Evolutionary conservation across 2,888 invertebrate species (phyloP).

Genomic region (Cheilosia urbana): DNA sequence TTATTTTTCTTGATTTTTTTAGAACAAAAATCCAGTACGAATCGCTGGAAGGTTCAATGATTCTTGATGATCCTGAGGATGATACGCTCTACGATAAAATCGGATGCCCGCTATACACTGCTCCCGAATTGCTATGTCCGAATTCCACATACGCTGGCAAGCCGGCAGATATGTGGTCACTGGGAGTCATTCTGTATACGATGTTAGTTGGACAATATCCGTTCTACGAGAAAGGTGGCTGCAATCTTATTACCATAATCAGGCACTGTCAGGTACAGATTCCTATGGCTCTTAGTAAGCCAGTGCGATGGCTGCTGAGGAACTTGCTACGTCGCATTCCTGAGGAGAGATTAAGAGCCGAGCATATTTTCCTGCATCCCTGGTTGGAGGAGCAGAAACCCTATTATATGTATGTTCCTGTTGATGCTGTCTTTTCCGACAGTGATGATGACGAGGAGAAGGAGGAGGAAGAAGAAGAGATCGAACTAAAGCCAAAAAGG

Average conservation of each 20-base stretch:
- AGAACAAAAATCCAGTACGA: conserved; percentile 83
- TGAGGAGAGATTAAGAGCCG: conserved; percentile 80
- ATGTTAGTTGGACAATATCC: conserved; percentile 83
- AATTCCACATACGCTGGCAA: conserved; percentile 82
- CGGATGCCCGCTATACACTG: conserved; percentile 83
- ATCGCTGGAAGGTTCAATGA: conserved; percentile 83
- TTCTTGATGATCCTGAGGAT: conserved; percentile 81
- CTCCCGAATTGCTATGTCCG: conserved; percentile 82
- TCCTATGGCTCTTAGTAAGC: conserved; percentile 79
- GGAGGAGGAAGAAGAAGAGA: conserved; percentile 52
- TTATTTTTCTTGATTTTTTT: conserved; percentile 46
- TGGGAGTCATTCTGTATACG: conserved; percentile 83
- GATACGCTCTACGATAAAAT: conserved; percentile 82
- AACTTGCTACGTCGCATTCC: conserved; percentile 80
- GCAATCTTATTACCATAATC: conserved; percentile 82
- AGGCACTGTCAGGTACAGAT: conserved; percentile 82
- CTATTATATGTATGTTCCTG: conserved; percentile 80
- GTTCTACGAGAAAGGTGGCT: conserved; percentile 82
- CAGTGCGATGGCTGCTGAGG: conserved; percentile 80
- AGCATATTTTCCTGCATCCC: conserved; percentile 80
- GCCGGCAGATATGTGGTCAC: conserved; percentile 83
- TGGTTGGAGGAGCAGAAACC: conserved; percentile 81
- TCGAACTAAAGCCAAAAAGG: conserved; percentile 40
- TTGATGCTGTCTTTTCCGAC: conserved; percentile 79
- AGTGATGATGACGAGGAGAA: conserved; percentile 77